A percentile compares a stretch with the other conserved stretches of the same genome.
Evolutionary conservation across 2,113 vertebrate genomes (phyloP).

Genomic region (Atrichornis clamosus): DNA sequence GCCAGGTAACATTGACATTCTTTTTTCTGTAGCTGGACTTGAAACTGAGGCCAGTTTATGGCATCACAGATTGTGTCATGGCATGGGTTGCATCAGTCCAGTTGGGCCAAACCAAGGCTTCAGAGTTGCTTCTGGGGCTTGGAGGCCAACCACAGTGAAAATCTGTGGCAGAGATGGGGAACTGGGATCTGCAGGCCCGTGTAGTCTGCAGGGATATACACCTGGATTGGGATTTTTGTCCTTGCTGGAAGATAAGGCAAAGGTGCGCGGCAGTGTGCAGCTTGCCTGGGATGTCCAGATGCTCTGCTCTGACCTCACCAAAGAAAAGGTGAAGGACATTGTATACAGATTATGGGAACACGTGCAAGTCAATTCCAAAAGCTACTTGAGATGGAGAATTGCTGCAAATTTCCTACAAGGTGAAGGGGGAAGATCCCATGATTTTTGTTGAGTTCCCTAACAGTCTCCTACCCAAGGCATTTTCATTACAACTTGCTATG

Average conservation of each 20-base stretch:
- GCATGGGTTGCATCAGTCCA: neutral
- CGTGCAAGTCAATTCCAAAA: neutral
- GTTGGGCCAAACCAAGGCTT: neutral
- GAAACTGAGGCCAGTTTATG: neutral
- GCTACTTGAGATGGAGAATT: neutral
- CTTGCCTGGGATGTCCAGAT: neutral
- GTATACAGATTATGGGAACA: neutral
- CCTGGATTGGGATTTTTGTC: neutral
- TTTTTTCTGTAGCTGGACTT: neutral
- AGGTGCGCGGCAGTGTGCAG: neutral
- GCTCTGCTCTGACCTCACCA: neutral
- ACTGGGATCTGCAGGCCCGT: neutral
- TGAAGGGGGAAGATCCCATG: neutral
- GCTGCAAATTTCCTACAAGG: neutral
- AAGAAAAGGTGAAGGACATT: neutral
- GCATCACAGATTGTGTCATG: neutral
- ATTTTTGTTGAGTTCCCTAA: neutral
- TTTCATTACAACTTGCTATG: neutral
- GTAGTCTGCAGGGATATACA: neutral
- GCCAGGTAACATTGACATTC: fast-evolving
- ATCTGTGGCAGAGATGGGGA: neutral
- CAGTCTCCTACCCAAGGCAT: neutral
- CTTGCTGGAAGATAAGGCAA: neutral
- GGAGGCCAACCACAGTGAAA: neutral
- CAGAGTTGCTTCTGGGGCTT: neutral